Evolutionary conservation across 2,797 vertebrate genomes (phyloP).

Genomic region (Oryzias dopingdopingensis): DNA sequence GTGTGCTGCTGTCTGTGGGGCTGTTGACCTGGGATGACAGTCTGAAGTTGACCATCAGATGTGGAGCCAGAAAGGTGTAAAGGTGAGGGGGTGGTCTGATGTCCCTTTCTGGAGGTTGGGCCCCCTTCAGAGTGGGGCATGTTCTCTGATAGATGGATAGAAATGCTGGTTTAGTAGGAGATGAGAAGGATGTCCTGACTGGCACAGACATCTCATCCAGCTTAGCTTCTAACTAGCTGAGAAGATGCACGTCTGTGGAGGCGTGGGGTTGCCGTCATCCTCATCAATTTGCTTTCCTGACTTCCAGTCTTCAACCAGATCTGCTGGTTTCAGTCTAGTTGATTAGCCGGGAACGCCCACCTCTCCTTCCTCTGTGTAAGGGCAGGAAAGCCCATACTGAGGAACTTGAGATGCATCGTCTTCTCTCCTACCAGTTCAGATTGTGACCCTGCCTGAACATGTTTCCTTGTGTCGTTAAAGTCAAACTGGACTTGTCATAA

Average conservation of each 20-base stretch:
- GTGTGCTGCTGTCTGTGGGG: background rate
- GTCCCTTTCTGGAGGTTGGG: slow-evolving; percentile 4
- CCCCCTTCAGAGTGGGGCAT: background rate
- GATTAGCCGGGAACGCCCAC: slow-evolving; percentile 9
- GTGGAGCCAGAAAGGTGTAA: background rate
- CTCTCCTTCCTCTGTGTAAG: slow-evolving; percentile 12
- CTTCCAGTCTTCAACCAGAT: slow-evolving; percentile 29
- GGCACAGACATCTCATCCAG: slow-evolving; percentile 14
- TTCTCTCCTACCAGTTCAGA: background rate
- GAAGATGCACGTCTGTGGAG: slow-evolving; percentile 54
- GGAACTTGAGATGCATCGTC: background rate
- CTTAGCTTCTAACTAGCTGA: slow-evolving; percentile 30
- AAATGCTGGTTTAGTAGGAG: background rate
- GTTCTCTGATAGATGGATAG: background rate
- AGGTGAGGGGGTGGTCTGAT: background rate
- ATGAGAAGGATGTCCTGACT: slow-evolving; percentile 8
- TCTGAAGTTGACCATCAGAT: slow-evolving; percentile 1
- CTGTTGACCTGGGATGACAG: slow-evolving; percentile 24
- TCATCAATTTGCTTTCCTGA: slow-evolving; percentile 4
- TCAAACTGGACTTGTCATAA: too few relatives aligned
- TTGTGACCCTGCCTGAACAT: too few relatives aligned
- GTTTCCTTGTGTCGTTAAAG: too few relatives aligned
- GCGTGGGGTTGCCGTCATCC: slow-evolving; percentile 19
- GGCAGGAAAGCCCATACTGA: too few relatives aligned
- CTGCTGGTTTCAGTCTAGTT: slow-evolving; percentile 26